Conservation (phyloP, 2,888 invertebrate genomes). For the Crepidodera aurea region DNA sequence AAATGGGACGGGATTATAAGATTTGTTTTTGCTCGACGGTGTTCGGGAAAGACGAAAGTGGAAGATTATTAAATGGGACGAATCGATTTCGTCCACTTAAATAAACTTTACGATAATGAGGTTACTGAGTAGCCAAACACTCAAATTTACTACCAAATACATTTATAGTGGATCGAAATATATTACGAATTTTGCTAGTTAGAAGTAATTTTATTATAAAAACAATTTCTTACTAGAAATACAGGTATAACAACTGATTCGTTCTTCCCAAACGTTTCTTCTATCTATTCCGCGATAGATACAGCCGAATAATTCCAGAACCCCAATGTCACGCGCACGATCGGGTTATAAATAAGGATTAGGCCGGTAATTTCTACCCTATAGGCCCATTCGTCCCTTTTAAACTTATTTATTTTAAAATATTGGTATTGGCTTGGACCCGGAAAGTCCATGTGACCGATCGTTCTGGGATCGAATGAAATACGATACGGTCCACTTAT, state of each 20-base stretch:
- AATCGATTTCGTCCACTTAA: no score
- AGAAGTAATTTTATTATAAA: no score
- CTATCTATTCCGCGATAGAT: background rate
- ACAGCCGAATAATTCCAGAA: conserved; percentile 14
- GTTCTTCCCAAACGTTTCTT: background rate
- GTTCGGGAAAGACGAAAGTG: background rate
- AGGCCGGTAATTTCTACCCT: conserved; percentile 61
- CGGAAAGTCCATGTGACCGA: conserved; percentile 37
- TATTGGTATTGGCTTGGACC: conserved; percentile 60
- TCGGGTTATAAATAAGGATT: conserved; percentile 64
- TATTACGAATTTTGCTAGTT: no score
- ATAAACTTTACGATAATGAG: no score
- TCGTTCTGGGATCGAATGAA: conserved; percentile 47
- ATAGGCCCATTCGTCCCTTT: conserved; percentile 60
- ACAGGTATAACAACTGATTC: no score
- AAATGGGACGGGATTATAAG: conserved; percentile 12
- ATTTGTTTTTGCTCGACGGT: conserved; percentile 20
- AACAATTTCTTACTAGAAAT: no score
- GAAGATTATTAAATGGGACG: no score
- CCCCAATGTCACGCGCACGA: conserved; percentile 56
- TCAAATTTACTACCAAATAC: no score
- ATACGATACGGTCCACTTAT: conserved; percentile 62
- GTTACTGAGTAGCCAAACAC: no score
- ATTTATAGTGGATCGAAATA: no score
- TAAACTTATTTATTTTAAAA: conserved; percentile 64